phyloP scores from a whole-genome alignment of 2,888 invertebrate species.

The Tetheella fluctuosa region DNA sequence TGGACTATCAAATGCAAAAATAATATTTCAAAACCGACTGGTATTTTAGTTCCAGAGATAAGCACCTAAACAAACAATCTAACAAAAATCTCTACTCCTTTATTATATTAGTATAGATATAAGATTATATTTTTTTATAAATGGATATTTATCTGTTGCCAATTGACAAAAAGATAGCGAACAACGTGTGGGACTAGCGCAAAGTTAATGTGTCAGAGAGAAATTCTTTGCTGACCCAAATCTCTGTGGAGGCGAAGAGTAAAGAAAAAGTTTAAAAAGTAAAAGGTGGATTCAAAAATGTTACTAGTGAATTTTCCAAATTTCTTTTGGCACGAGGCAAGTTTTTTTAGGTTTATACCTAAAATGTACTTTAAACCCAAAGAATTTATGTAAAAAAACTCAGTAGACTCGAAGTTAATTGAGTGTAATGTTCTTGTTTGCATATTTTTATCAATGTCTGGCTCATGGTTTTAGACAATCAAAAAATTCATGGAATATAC shows the following conservation, averaged over 20 bases:
- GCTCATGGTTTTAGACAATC: constrained; percentile 19
- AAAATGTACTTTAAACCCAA: constrained; percentile 37
- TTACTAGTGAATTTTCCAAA: constrained; percentile 17
- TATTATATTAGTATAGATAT: too few species aligned
- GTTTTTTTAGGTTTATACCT: constrained; percentile 24
- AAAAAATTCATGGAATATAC: not conserved
- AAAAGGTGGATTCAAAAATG: constrained; percentile 35
- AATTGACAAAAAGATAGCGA: constrained; percentile 24
- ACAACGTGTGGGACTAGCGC: constrained; percentile 32
- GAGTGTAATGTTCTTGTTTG: constrained; percentile 44
- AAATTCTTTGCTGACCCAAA: constrained; percentile 42
- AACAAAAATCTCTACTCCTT: too few species aligned
- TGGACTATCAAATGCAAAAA: too few species aligned
- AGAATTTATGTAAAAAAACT: constrained; percentile 30
- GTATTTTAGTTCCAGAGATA: too few species aligned
- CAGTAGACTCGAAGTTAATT: constrained; percentile 34
- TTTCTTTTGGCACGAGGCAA: constrained; percentile 19
- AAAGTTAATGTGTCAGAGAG: constrained; percentile 40
- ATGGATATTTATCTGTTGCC: not conserved
- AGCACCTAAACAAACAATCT: too few species aligned
- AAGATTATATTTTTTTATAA: too few species aligned
- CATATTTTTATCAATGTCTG: constrained; percentile 29
- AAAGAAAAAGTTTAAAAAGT: constrained; percentile 35
- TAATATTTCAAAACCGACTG: too few species aligned
- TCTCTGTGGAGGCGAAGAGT: constrained; percentile 33